Conservation (phyloP, 2,113 vertebrate genomes). For the Silurus asotus region DNA sequence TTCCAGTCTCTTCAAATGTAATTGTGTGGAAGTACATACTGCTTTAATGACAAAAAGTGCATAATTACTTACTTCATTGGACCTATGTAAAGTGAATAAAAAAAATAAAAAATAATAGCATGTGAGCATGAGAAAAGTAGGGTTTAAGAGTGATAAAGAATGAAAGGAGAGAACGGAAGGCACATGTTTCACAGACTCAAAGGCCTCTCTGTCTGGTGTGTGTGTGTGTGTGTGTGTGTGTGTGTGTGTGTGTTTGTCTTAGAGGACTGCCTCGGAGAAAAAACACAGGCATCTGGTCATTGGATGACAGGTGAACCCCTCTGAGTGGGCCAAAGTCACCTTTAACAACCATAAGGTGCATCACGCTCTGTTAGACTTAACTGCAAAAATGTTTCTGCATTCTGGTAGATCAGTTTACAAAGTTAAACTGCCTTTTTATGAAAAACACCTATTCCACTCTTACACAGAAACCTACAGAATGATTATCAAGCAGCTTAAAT, state of each 20-base stretch:
- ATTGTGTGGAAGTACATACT: not conserved
- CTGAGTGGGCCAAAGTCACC: not conserved
- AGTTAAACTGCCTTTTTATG: not conserved
- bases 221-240: constrained; percentile 29
- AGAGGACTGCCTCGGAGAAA: constrained; percentile 22
- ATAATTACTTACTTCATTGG: constrained; percentile 6
- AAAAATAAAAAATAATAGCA: constrained; percentile 15
- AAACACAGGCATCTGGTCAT: constrained; percentile 28
- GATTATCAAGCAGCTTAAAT: not conserved
- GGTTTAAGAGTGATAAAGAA: constrained; percentile 55
- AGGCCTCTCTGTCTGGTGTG: constrained; percentile 62
- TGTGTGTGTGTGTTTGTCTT: not conserved
- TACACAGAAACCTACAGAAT: not conserved
- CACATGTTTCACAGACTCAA: constrained; percentile 61
- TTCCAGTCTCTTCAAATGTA: not conserved
- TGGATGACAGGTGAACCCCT: constrained; percentile 45
- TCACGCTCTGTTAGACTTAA: not conserved
- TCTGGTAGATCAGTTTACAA: not conserved
- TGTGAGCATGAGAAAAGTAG: constrained; percentile 14
- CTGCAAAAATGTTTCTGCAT: not conserved
- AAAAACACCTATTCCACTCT: not conserved
- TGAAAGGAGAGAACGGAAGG: constrained; percentile 46
- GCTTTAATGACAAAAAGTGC: constrained; percentile 32
- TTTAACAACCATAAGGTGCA: constrained; percentile 15
- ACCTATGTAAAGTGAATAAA: not conserved